These are phyloP conservation scores for Epinephelus fuscoguttatus DNA, from an alignment of 2,113 vertebrate genomes.

Conservation along the genomic window DNA sequence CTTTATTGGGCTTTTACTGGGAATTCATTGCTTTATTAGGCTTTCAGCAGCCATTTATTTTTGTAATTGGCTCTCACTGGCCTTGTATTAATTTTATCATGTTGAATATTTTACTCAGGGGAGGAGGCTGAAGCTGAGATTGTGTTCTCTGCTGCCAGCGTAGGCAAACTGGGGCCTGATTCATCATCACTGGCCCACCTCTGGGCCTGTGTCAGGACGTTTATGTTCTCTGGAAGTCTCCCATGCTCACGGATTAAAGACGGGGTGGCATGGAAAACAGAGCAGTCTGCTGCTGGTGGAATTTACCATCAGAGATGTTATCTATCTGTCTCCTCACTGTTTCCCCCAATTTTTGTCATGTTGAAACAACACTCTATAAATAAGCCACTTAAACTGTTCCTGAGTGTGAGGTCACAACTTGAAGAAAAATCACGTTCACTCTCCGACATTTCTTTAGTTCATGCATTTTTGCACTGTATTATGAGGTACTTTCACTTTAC, in stretches of 20 bases:
- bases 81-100: background rate
- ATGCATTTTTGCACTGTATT: too few species aligned
- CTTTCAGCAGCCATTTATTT: background rate
- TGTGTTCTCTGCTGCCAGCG: background rate
- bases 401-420: background rate
- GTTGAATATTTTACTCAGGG: background rate
- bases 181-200: background rate
- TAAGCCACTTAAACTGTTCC: background rate
- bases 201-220: background rate
- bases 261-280: background rate
- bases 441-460: too few species aligned
- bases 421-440: too few species aligned
- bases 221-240: constrained; percentile 19
- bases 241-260: background rate
- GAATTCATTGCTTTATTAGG: background rate
- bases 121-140: background rate
- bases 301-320: background rate
- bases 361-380: background rate
- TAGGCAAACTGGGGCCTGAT: background rate
- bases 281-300: background rate
- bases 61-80: background rate
- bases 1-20: background rate
- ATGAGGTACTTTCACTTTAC: too few species aligned
- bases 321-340: background rate
- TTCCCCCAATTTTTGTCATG: background rate